Conservation (phyloP, 1,140 invertebrate species). For the Drosophila dunni region DNA sequence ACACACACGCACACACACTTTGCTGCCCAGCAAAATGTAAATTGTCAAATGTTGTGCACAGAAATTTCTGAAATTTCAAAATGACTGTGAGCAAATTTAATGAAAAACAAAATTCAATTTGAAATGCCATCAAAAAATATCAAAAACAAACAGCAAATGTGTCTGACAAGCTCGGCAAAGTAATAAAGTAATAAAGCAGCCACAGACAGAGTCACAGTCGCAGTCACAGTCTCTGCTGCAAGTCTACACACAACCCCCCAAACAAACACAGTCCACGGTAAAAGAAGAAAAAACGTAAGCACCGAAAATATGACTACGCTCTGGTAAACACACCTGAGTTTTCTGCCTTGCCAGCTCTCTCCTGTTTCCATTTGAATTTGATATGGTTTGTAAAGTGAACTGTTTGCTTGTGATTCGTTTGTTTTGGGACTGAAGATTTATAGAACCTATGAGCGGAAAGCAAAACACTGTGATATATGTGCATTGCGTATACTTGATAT, state of each 20-base stretch:
- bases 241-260: background rate
- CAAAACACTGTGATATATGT: too few relatives aligned
- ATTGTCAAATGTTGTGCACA: slow-evolving; percentile 17
- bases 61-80: background rate
- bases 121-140: slow-evolving; percentile 22
- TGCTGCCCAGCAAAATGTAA: slow-evolving; percentile 15
- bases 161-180: slow-evolving; percentile 7
- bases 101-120: slow-evolving; percentile 28
- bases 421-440: background rate
- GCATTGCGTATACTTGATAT: too few relatives aligned
- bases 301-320: slow-evolving; percentile 9
- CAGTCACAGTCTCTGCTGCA: slow-evolving; percentile 1
- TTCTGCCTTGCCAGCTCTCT: background rate
- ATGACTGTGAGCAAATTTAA: slow-evolving; percentile 8
- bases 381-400: slow-evolving; percentile 1
- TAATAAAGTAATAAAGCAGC: slow-evolving; percentile 8
- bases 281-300: slow-evolving; percentile 5
- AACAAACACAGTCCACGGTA: slow-evolving; percentile 1
- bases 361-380: slow-evolving; percentile 8
- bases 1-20: slow-evolving; percentile 29
- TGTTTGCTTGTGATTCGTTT: slow-evolving; percentile 7
- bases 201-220: slow-evolving; percentile 9
- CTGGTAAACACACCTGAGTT: slow-evolving; percentile 13
- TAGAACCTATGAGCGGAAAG: background rate
- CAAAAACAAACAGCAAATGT: slow-evolving; percentile 21